Percentiles rank a stretch among this genome's conserved stretches.
phyloP scores from a whole-genome alignment of 2,888 invertebrate genomes.

The Volucella inanis region DNA sequence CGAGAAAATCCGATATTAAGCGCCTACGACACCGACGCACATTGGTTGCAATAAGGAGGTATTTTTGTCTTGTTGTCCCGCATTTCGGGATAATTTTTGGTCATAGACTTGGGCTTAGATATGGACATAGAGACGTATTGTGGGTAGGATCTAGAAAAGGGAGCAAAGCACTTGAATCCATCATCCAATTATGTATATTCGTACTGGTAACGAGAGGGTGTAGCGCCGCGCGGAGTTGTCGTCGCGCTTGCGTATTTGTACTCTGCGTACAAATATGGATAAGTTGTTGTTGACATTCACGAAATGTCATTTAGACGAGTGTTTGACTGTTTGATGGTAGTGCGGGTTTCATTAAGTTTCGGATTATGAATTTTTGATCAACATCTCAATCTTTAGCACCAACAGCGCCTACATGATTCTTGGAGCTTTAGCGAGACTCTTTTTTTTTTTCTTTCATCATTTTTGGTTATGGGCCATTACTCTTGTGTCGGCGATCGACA shows the following conservation, averaged over 20 bases:
- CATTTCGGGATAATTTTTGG: slow-evolving; percentile 30
- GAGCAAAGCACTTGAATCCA: slow-evolving; percentile 10
- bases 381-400: slow-evolving; percentile 62
- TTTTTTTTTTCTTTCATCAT: neutral
- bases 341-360: slow-evolving; percentile 31
- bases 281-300: slow-evolving; percentile 65
- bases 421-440: neutral
- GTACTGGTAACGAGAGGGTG: slow-evolving; percentile 7
- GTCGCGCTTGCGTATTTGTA: no score
- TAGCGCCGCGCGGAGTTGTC: slow-evolving; percentile 41
- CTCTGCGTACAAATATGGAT: slow-evolving; percentile 50
- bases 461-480: slow-evolving; percentile 59
- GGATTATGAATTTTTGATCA: slow-evolving; percentile 48
- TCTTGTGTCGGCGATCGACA: slow-evolving; percentile 42
- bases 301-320: slow-evolving; percentile 53
- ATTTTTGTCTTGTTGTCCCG: slow-evolving; percentile 33
- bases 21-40: slow-evolving; percentile 66
- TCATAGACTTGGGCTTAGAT: neutral
- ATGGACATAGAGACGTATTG: neutral
- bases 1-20: slow-evolving; percentile 71
- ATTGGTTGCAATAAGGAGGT: slow-evolving; percentile 38
- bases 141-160: slow-evolving; percentile 28
- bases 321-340: slow-evolving; percentile 43
- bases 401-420: slow-evolving; percentile 62
- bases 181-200: neutral